Conservation (phyloP, 2,113 vertebrate species). For the Sus scrofa region DNA sequence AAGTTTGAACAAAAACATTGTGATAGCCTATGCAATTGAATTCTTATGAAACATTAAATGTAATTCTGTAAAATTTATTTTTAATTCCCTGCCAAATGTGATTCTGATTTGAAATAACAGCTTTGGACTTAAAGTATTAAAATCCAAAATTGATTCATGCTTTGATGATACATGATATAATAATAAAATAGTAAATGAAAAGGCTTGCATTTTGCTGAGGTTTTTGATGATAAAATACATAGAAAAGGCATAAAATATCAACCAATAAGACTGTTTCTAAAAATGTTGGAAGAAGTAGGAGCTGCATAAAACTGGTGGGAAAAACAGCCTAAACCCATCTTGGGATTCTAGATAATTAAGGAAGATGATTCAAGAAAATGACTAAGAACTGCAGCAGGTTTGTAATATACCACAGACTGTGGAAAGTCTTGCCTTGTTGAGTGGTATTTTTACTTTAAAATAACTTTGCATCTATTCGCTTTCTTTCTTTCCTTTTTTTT, state of each 20-base stretch:
- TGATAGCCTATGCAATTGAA: not conserved
- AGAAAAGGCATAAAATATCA: not conserved
- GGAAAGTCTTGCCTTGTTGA: not conserved
- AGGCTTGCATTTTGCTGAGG: not conserved
- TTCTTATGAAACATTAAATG: not conserved
- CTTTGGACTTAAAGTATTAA: not conserved
- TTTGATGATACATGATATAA: not conserved
- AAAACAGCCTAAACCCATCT: not conserved
- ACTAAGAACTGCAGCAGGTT: not conserved
- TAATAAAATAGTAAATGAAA: not conserved
- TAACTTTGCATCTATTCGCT: not conserved
- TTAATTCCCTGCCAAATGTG: not conserved
- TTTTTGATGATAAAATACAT: not conserved
- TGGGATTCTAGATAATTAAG: not conserved
- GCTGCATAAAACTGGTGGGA: not conserved
- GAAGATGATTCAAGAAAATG: not conserved
- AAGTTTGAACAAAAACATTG: not conserved
- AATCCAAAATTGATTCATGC: not conserved
- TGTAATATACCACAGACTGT: not conserved
- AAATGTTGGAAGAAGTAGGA: not conserved
- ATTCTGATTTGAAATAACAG: not conserved
- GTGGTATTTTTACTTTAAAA: not conserved
- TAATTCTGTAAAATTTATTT: slow-evolving; percentile 26
- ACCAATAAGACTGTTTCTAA: not conserved
- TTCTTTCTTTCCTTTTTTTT: too few relatives aligned